phyloP scores from a whole-genome alignment of 2,888 invertebrate species.

The Oxytorus armatus region DNA sequence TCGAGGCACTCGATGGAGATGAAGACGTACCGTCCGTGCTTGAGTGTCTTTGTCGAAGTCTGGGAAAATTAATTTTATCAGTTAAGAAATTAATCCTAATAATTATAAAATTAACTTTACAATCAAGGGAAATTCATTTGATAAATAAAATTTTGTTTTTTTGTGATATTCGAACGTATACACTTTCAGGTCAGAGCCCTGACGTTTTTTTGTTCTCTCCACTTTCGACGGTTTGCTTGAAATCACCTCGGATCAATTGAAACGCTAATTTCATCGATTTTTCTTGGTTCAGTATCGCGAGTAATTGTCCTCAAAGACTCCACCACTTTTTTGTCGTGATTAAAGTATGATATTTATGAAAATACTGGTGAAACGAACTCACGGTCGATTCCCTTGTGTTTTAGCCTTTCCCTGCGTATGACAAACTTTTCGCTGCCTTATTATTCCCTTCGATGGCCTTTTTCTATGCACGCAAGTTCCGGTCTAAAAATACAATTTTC shows the following conservation, averaged over 20 bases:
- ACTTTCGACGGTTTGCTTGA: too few species aligned
- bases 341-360: background rate
- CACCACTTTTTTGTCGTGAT: too few species aligned
- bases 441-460: slow-evolving; percentile 74
- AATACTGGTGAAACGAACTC: slow-evolving; percentile 59
- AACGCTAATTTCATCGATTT: background rate
- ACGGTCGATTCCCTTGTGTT: slow-evolving; percentile 72
- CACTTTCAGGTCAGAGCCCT: too few species aligned
- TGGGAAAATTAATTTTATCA: slow-evolving; percentile 16
- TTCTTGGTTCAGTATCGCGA: background rate
- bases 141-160: too few species aligned
- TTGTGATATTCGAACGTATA: too few species aligned
- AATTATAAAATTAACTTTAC: too few species aligned
- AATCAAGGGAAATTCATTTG: too few species aligned
- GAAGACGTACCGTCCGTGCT: slow-evolving; percentile 60
- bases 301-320: too few species aligned
- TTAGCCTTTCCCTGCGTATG: slow-evolving; percentile 75
- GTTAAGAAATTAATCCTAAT: too few species aligned
- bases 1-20: slow-evolving; percentile 55
- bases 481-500: slow-evolving; percentile 69
- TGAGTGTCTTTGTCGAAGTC: slow-evolving; percentile 48
- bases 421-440: slow-evolving; percentile 81
- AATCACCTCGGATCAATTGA: too few species aligned
- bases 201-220: too few species aligned
- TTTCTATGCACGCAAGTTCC: slow-evolving; percentile 74